Evolutionary conservation across 2,888 invertebrate species (phyloP).

Genomic region (Tenthredo scrophulariae): DNA sequence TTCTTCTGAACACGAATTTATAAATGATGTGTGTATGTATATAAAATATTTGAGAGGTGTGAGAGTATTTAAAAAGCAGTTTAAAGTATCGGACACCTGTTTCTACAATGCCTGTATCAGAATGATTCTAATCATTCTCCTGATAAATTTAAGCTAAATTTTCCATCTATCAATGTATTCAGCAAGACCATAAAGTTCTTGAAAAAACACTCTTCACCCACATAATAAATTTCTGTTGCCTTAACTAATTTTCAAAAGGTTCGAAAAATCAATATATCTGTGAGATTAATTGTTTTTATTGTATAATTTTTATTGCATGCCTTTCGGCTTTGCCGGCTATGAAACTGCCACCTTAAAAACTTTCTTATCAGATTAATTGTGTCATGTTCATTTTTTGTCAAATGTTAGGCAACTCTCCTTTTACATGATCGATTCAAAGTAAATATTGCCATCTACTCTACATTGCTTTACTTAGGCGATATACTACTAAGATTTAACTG

Average conservation of each 20-base stretch:
- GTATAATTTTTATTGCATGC: too few species aligned
- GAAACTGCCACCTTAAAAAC: too few species aligned
- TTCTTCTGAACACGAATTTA: background rate
- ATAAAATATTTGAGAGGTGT: background rate
- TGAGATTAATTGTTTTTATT: too few species aligned
- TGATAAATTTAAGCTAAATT: background rate
- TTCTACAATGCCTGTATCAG: background rate
- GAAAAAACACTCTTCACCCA: background rate
- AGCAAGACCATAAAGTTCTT: background rate
- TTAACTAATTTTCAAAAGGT: background rate
- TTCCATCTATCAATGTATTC: background rate
- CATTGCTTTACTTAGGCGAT: too few species aligned
- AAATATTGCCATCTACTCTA: too few species aligned
- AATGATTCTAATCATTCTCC: background rate
- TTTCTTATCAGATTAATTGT: too few species aligned
- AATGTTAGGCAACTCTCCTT: too few species aligned
- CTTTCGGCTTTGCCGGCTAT: too few species aligned
- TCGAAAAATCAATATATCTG: too few species aligned
- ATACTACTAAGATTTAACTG: too few species aligned
- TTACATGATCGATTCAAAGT: too few species aligned
- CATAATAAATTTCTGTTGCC: background rate
- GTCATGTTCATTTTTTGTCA: too few species aligned
- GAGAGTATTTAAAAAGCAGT: background rate
- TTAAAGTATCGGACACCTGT: background rate
- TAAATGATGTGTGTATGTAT: background rate